Base-by-base conservation (phyloP, 2,113 vertebrate species). In the Benitochromis conjunctus region DNA sequence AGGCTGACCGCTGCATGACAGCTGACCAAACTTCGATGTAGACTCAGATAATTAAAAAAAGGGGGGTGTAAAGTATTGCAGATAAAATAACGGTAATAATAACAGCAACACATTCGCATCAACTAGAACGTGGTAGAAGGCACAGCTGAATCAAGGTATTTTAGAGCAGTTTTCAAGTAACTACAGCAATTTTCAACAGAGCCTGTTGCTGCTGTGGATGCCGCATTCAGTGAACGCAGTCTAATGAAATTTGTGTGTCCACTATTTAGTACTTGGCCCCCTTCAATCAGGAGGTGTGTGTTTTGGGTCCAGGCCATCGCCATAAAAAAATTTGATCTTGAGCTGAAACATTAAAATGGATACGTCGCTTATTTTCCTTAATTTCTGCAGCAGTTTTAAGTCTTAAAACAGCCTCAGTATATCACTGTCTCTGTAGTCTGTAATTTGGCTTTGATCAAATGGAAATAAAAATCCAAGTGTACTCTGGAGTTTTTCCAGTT, bases 1-100 rank as follows among this genome's bases (percentile, higher is more conserved):
- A 77, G 82, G n/a, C 3, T 88, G 86, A 87, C 90, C 84, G 7
- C 18, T 56, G 24, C 6, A 16, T 48, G 41, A 88, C 80, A 9
- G 51, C 46, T 56, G 87, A 7, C 21, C 62, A 46, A 79, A 53
- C 21, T 62, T 12, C 26, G 31, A 31, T 26, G 46, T 14, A 1
- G 1, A 86, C 64, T 86, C 81, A 64, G 21, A 82, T 34, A 24
- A 46, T 26, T 5, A 13, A 74, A 82, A 53, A 62, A 78, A 24
- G 0, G 18, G 1, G 1, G 5, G 46, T 9, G 14, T 13, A 29
- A 16, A 43, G 77, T 26, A 6, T 1, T 2, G 6, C 14, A 3
- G n/a, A 29, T 43, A 53, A 66, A 41, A 66, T 41, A 2, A 0
- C 34, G 7, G 11, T 21, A 38, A 36, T 24, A 24, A 38, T 19